phyloP scores from a whole-genome alignment of 2,797 vertebrate genomes.

The Martes flavigula region DNA sequence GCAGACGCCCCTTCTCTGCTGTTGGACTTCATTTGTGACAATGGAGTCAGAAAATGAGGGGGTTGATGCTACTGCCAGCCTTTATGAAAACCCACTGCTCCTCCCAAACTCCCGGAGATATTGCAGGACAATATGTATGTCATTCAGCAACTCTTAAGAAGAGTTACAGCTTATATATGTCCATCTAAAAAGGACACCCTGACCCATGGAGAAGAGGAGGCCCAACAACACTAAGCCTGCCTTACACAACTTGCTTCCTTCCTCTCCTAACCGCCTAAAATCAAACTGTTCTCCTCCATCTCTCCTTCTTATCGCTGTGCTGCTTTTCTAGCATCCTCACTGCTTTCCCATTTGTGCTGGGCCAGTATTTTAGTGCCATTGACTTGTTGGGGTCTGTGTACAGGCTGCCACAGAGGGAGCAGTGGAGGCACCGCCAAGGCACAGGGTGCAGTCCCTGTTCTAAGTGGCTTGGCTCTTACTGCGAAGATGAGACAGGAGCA shows the following conservation, averaged over 20 bases:
- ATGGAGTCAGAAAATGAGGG: neutral
- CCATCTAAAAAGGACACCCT: slow-evolving; percentile 5
- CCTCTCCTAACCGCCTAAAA: neutral
- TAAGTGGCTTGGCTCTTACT: neutral
- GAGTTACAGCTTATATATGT: neutral
- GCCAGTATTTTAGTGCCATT: neutral
- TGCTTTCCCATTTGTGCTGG: neutral
- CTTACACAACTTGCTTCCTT: neutral
- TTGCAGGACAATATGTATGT: neutral
- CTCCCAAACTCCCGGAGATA: neutral
- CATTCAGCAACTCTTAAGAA: neutral
- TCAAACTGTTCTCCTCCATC: neutral
- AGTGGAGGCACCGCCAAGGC: no score
- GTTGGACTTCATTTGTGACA: neutral
- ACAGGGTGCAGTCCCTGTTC: neutral
- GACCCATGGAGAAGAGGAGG: neutral
- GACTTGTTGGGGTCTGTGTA: neutral
- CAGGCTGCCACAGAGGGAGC: neutral
- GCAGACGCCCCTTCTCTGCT: neutral
- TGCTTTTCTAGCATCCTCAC: neutral
- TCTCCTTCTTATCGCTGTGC: neutral
- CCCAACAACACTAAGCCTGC: neutral
- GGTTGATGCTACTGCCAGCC: neutral
- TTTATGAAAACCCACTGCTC: slow-evolving; percentile 19
- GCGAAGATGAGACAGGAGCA: neutral